Conservation (phyloP, 2,113 vertebrate genomes). For the Zapus hudsonius region DNA sequence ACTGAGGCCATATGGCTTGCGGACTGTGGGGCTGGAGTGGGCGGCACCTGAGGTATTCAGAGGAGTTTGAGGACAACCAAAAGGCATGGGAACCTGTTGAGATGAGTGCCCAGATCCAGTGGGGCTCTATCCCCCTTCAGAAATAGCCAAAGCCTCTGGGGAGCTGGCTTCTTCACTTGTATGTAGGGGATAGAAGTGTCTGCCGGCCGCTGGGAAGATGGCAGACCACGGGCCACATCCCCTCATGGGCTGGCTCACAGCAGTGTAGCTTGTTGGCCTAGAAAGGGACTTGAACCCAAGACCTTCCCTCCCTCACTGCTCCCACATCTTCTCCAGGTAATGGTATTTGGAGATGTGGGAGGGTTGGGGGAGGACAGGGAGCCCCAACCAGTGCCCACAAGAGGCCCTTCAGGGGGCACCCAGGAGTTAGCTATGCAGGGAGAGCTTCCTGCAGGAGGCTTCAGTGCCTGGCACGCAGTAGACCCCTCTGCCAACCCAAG, state of each 20-base stretch:
- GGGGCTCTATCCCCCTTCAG: not conserved
- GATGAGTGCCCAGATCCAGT: not conserved
- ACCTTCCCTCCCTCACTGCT: not conserved
- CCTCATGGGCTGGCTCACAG: not conserved
- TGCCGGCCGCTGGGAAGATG: not conserved
- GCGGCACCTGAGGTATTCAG: not conserved
- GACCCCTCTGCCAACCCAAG: not conserved
- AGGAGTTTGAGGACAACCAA: not conserved
- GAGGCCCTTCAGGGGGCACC: not conserved
- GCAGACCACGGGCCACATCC: not conserved
- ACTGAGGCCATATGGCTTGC: not conserved
- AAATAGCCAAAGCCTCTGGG: not conserved
- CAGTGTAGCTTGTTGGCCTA: not conserved
- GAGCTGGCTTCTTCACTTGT: not conserved
- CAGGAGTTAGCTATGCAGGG: not conserved
- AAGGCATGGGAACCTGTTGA: not conserved
- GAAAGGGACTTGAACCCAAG: not conserved
- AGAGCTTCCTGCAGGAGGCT: not conserved
- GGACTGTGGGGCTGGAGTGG: not conserved
- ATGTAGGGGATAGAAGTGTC: not conserved
- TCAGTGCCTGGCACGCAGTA: not conserved
- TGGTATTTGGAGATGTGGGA: no score
- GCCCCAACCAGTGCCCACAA: no score
- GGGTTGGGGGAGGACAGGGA: rapidly evolving
- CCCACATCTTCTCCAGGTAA: not conserved